Conservation (phyloP, 1,140 invertebrate species). For the Drosophila pectinifera region DNA sequence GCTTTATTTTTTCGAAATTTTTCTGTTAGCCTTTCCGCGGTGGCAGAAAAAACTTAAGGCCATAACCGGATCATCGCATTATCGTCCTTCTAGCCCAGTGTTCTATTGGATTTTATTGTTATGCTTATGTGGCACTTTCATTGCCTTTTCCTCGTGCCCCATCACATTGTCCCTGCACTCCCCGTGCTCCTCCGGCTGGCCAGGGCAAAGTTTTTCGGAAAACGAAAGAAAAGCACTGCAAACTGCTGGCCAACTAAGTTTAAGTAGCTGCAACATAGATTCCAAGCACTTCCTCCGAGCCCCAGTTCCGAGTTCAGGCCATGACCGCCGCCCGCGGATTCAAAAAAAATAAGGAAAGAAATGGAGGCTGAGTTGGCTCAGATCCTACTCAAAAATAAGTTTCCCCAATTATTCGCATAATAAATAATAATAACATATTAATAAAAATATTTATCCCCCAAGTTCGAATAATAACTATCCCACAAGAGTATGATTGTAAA, state of each 20-base stretch:
- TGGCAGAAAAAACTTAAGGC: conserved; percentile 5
- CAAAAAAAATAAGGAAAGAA: not conserved
- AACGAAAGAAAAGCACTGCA: conserved; percentile 27
- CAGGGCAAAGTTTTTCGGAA: conserved; percentile 24
- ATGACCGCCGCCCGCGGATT: conserved; percentile 4
- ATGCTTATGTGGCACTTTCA: conserved; percentile 57
- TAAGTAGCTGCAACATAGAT: conserved; percentile 57
- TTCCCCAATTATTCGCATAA: not conserved
- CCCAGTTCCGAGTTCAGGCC: conserved; percentile 7
- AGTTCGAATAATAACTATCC: too few relatives aligned
- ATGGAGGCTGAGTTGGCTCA: too few relatives aligned
- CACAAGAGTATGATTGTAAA: too few relatives aligned
- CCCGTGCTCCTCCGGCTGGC: too few relatives aligned
- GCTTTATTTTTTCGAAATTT: not conserved
- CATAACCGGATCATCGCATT: conserved; percentile 19
- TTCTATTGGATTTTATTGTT: conserved; percentile 59
- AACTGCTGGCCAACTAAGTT: conserved; percentile 53
- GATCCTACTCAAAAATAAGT: too few relatives aligned
- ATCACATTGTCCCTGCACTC: conserved; percentile 24
- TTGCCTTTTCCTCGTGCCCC: conserved; percentile 21
- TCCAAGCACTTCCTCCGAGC: conserved; percentile 45
- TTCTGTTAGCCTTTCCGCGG: conserved; percentile 4
- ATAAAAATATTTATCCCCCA: not conserved
- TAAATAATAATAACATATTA: not conserved
- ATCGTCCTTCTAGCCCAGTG: conserved; percentile 25